A percentile compares a stretch with the other conserved stretches of the same genome.
These are phyloP conservation scores for Eledona agricola DNA, from an alignment of 2,888 invertebrate genomes.

Conservation along the genomic window DNA sequence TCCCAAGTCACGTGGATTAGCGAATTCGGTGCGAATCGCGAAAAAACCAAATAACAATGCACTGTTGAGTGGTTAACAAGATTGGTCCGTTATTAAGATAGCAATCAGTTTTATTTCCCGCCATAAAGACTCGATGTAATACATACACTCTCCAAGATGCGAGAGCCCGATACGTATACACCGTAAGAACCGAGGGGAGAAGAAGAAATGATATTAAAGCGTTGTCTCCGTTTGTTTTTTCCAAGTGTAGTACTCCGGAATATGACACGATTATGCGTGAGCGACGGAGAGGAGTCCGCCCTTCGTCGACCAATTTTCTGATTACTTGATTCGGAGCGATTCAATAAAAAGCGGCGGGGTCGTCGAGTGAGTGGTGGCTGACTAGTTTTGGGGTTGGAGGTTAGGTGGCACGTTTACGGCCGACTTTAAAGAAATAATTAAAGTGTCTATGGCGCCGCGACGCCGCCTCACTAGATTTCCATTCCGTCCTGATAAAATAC, in stretches of 20 bases:
- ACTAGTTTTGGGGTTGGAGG: too few relatives aligned
- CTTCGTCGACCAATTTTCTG: conserved; percentile 58
- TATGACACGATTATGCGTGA: conserved; percentile 62
- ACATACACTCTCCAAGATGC: conserved; percentile 59
- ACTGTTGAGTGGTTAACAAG: conserved; percentile 62
- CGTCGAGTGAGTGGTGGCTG: too few relatives aligned
- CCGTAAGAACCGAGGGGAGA: conserved; percentile 37
- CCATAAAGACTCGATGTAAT: conserved; percentile 61
- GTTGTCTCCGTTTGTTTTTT: conserved; percentile 49
- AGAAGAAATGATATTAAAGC: conserved; percentile 51
- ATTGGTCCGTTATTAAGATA: conserved; percentile 64
- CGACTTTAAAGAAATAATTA: too few relatives aligned
- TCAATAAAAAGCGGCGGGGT: too few relatives aligned
- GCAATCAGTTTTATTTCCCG: conserved; percentile 63
- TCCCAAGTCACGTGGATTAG: too few relatives aligned
- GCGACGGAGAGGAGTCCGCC: conserved; percentile 37
- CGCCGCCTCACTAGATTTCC: too few relatives aligned
- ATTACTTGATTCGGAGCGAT: conserved; percentile 59
- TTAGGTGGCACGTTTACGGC: too few relatives aligned
- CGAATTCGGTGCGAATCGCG: conserved; percentile 42
- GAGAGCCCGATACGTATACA: conserved; percentile 47
- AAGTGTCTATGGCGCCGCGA: too few relatives aligned
- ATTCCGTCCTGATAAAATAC: conserved; percentile 23
- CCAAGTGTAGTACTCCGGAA: conserved; percentile 47
- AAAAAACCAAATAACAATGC: conserved; percentile 58